Conservation (phyloP, 2,797 vertebrate genomes). For the Falco concolor region DNA sequence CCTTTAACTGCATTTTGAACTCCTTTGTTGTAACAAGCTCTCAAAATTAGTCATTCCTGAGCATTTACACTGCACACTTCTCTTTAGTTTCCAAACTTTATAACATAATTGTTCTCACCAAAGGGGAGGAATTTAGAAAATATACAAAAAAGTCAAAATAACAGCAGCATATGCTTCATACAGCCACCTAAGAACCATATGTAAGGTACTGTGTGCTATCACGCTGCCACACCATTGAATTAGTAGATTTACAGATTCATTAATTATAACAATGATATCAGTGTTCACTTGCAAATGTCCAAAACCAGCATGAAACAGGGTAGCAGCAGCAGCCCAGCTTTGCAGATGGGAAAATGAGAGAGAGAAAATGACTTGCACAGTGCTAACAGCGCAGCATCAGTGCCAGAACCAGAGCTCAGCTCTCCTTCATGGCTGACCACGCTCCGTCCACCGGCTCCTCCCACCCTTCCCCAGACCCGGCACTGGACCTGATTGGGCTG, state of each 20-base stretch:
- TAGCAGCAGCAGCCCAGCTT: not conserved
- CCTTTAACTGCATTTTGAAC: conserved; percentile 41
- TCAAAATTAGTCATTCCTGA: conserved; percentile 17
- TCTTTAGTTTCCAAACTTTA: not conserved
- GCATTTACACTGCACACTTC: not conserved
- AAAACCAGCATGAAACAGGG: not conserved
- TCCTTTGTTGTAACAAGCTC: conserved; percentile 14
- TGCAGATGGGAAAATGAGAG: not conserved
- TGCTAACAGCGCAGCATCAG: not conserved
- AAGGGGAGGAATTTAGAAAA: conserved; percentile 22
- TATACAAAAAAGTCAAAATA: not conserved
- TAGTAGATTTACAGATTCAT: not conserved
- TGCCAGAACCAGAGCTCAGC: not conserved
- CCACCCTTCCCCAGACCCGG: not conserved
- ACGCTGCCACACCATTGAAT: not conserved
- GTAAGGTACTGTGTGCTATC: not conserved
- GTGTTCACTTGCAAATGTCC: not conserved
- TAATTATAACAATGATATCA: not conserved
- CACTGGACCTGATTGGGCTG: not conserved
- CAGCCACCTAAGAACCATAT: not conserved
- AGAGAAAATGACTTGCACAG: fast-evolving
- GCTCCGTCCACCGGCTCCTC: not conserved
- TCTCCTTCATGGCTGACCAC: not conserved
- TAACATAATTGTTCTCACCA: not conserved
- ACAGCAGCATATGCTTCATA: not conserved